Percentiles rank a stretch among this genome's conserved stretches.
These are phyloP conservation scores for Papilio elwesi DNA, from an alignment of 2,888 invertebrate genomes.

Conservation along the genomic window DNA sequence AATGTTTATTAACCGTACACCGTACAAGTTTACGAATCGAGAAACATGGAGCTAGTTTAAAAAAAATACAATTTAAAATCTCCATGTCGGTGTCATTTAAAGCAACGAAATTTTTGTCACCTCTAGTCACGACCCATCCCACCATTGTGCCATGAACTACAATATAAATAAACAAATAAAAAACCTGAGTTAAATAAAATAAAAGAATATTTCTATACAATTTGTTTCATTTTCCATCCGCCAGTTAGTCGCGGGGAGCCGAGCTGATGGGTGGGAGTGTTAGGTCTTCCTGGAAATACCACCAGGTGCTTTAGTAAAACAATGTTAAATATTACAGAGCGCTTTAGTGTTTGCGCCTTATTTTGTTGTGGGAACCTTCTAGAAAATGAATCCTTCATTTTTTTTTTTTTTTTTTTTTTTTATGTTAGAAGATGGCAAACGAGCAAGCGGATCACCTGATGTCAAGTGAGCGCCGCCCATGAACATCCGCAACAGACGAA, in stretches of 20 bases:
- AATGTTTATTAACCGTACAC: constrained; percentile 40
- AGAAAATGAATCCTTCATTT: too few relatives aligned
- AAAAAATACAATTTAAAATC: not conserved
- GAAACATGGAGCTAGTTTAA: not conserved
- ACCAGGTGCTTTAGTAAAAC: too few relatives aligned
- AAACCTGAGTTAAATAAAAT: constrained; percentile 51
- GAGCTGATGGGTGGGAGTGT: constrained; percentile 54
- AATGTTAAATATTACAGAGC: too few relatives aligned
- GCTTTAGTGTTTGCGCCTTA: too few relatives aligned
- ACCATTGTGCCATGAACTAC: constrained; percentile 72
- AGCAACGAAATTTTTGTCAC: constrained; percentile 53
- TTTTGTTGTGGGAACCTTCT: too few relatives aligned
- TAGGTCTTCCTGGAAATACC: constrained; percentile 47
- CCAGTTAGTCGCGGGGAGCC: constrained; percentile 49
- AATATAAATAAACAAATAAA: constrained; percentile 49
- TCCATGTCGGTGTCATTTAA: constrained; percentile 46
- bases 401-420: too few relatives aligned
- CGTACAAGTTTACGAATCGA: not conserved
- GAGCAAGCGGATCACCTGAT: too few relatives aligned
- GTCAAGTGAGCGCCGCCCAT: too few relatives aligned
- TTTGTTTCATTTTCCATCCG: constrained; percentile 47
- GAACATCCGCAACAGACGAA: too few relatives aligned
- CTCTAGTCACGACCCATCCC: constrained; percentile 70
- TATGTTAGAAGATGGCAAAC: too few relatives aligned
- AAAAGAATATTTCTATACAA: constrained; percentile 46